Conservation (phyloP, 1,140 invertebrate species). For the Mamestra configurata region DNA sequence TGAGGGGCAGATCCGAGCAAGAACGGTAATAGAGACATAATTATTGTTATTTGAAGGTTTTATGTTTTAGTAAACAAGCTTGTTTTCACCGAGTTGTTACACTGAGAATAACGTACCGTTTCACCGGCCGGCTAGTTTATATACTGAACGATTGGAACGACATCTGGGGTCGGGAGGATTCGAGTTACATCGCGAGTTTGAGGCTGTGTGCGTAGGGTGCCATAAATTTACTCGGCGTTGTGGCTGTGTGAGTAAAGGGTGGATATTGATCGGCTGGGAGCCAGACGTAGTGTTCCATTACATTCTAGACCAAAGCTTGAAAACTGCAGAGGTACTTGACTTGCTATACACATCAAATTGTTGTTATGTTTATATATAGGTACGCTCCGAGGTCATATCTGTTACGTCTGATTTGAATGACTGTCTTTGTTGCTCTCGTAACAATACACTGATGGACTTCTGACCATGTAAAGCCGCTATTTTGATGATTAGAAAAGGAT, state of each 20-base stretch:
- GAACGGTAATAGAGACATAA: conserved; percentile 76
- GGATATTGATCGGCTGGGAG: background rate
- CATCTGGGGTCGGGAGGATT: conserved; percentile 44
- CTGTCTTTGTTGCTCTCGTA: background rate
- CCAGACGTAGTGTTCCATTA: conserved; percentile 19
- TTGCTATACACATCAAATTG: background rate
- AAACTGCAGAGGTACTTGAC: background rate
- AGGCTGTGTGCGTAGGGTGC: background rate
- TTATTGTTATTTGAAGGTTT: conserved; percentile 28
- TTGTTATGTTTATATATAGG: background rate
- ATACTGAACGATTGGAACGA: conserved; percentile 48
- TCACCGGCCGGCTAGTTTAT: conserved; percentile 58
- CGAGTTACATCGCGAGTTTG: background rate
- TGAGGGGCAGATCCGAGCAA: conserved; percentile 88
- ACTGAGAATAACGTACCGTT: conserved; percentile 51
- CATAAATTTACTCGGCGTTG: background rate
- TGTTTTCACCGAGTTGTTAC: conserved; percentile 18
- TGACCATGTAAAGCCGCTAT: too few relatives aligned
- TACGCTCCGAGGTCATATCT: background rate
- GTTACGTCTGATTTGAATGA: background rate
- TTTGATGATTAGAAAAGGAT: too few relatives aligned
- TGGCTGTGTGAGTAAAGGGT: background rate
- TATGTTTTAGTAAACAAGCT: background rate
- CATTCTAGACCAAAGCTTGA: background rate
- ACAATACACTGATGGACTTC: too few relatives aligned